Conservation (phyloP, 2,113 vertebrate genomes). For the Engraulis encrasicolus region DNA sequence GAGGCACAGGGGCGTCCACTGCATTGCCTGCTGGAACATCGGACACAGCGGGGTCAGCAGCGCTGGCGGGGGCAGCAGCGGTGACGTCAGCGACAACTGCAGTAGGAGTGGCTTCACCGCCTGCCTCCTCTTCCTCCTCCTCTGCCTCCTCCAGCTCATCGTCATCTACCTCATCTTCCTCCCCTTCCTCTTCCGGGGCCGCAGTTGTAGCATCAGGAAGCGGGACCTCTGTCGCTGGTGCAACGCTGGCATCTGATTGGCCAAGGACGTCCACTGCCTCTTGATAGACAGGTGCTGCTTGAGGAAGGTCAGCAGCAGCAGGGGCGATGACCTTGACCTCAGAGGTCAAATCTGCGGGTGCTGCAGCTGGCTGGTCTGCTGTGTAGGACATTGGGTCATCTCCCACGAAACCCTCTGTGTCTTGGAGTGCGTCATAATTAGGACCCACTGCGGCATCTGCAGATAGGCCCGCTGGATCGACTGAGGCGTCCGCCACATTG, state of each 20-base stretch:
- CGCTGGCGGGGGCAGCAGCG: background rate
- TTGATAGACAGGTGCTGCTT: background rate
- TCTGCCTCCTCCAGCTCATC: background rate
- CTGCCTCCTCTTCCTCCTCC: background rate
- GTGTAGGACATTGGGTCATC: background rate
- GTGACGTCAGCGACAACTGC: background rate
- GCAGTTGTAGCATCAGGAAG: background rate
- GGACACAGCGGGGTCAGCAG: background rate
- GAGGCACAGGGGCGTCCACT: background rate
- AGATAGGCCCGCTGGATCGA: background rate
- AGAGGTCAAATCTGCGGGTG: constrained; percentile 1
- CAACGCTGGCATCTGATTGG: background rate
- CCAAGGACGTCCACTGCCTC: background rate
- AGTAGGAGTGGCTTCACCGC: background rate
- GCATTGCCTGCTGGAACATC: background rate
- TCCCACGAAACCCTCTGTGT: background rate
- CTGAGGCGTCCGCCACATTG: background rate
- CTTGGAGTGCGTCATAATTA: background rate
- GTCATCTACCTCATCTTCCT: background rate
- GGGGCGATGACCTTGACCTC: background rate
- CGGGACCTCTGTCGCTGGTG: background rate
- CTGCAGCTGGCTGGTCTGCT: background rate
- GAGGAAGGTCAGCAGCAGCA: background rate
- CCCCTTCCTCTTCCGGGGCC: background rate
- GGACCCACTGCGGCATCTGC: background rate